These are phyloP conservation scores for Scolopax rusticola DNA, from an alignment of 2,797 vertebrate genomes.

Conservation along the genomic window DNA sequence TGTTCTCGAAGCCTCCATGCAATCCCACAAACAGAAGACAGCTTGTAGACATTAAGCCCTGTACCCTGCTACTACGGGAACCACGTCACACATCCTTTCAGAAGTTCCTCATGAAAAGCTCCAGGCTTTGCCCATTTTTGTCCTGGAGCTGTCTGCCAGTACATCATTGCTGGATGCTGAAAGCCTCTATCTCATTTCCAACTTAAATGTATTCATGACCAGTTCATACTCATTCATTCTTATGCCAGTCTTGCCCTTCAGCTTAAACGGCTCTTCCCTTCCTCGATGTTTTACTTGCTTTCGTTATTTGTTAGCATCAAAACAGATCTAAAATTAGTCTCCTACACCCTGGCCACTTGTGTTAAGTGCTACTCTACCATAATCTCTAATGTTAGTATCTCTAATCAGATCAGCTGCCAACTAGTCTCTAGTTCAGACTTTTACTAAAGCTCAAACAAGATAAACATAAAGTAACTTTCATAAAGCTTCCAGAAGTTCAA, in stretches of 20 bases:
- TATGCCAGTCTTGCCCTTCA: not conserved
- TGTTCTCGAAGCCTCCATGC: not conserved
- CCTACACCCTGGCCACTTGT: not conserved
- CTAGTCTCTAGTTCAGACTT: not conserved
- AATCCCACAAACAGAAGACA: not conserved
- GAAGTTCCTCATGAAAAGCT: not conserved
- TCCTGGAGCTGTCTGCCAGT: not conserved
- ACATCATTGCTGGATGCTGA: not conserved
- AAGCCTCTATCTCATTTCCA: not conserved
- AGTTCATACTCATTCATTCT: not conserved
- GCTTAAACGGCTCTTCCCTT: not conserved
- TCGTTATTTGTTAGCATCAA: not conserved
- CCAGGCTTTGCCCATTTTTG: not conserved
- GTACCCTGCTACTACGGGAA: not conserved
- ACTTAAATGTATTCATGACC: not conserved
- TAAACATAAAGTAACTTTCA: not conserved
- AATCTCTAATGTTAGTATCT: not conserved
- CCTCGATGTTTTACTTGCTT: not conserved
- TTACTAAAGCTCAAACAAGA: not conserved
- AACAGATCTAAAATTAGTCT: not conserved
- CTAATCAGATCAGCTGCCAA: not conserved
- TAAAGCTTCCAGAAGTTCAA: not conserved
- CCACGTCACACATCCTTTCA: not conserved
- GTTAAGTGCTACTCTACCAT: not conserved
- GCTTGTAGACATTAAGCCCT: not conserved